Evolutionary conservation across 2,888 invertebrate species (phyloP), one percentile per base, ranked within the genome.

Genomic region (Harpagoxenus sublaevis): DNA sequence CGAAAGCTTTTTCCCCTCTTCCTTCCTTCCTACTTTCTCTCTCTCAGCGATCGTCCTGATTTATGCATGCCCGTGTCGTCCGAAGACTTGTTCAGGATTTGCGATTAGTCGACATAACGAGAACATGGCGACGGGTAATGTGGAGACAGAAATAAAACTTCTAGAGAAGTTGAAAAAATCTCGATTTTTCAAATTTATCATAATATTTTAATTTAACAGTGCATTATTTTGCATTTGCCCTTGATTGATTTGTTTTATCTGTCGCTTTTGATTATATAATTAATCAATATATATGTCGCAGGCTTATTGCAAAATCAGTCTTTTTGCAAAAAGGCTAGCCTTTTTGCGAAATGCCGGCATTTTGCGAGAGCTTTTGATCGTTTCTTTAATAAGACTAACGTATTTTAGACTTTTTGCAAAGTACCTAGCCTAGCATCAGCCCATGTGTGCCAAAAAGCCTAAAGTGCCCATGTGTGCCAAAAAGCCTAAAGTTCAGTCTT

Each of bases 61-160:
- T 88, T 85, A 89, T 85, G 70, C 35, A 48, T 28, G 28, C 70
- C n/a, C 77, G 12, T 39, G 55, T 51, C 53, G 75, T 23, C n/a
- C 18, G 39, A 35, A 63, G 35, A 81, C 65, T 48, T n/a, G 45
- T 85, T 88, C 53, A 78, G 83, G 85, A 90, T 87, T 84, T 53
- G 45, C n/a, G 85, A 86, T 84, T 85, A 84, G 35, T 31, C 23
- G 45, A 51, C 48, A 45, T 62, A 84, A 79, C 70, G 53, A 53
- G 60, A 1, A 42, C 39, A 35, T 28, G 23, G 55, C 31, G 15
- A n/a, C 12, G 48, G 18, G 18, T 31, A 74, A 51, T 45, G 12
- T 23, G 0, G 45, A 35, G 10, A 23, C 15, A 28, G 1, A 31
- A 31, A 45, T 74, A 45, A 28, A 71, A 57, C 2, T 55, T 45